Evolutionary conservation across 2,113 vertebrate genomes (phyloP).

Genomic region (Oreochromis aureus): DNA sequence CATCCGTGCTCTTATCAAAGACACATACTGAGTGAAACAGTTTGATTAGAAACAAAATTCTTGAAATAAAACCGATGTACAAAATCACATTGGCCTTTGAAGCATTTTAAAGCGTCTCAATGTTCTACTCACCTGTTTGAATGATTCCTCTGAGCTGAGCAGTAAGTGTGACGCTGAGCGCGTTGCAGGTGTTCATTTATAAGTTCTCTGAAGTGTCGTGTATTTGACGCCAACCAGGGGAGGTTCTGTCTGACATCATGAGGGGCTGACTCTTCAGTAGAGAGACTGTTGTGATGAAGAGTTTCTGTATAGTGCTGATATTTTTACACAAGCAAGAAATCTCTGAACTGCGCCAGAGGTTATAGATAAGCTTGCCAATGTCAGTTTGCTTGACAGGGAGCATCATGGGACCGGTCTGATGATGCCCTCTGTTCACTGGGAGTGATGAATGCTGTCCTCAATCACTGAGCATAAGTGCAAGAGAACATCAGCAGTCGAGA

Average conservation of each 20-base stretch:
- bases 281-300: too few relatives aligned
- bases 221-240: too few relatives aligned
- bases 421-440: neutral
- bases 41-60: neutral
- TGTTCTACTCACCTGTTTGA: constrained; percentile 29
- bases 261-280: too few relatives aligned
- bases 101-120: neutral
- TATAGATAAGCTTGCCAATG: neutral
- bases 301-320: neutral
- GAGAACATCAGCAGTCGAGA: rapidly evolving
- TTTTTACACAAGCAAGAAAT: neutral
- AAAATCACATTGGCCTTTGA: neutral
- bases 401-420: rapidly evolving
- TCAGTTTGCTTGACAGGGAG: rapidly evolving
- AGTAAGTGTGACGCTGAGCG: neutral
- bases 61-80: neutral
- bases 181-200: constrained; percentile 37
- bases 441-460: constrained; percentile 1
- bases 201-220: constrained; percentile 6
- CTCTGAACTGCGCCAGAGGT: rapidly evolving
- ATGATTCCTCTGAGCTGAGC: neutral
- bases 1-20: rapidly evolving
- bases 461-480: neutral
- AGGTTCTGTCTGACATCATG: too few relatives aligned
- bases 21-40: rapidly evolving